phyloP scores from a whole-genome alignment of 2,797 vertebrate species.

The Morelia viridis region DNA sequence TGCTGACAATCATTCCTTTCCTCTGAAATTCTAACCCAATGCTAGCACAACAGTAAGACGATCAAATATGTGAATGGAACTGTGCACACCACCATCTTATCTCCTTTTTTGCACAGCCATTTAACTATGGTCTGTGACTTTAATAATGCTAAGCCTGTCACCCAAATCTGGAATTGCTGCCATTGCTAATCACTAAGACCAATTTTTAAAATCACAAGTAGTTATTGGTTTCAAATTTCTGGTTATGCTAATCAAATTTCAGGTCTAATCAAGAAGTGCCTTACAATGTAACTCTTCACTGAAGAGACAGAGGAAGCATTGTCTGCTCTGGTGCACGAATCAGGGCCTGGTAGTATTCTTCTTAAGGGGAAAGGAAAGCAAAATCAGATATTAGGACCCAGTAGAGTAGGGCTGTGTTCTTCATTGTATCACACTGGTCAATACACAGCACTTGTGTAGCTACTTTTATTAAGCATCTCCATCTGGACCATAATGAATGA shows the following conservation, averaged over 20 bases:
- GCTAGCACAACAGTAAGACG: too few species aligned
- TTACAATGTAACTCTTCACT: not conserved
- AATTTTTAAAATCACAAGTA: too few species aligned
- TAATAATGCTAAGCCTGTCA: too few species aligned
- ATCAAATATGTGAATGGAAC: too few species aligned
- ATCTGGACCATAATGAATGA: not conserved
- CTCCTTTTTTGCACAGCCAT: too few species aligned
- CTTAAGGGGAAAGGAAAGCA: not conserved
- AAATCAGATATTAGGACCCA: not conserved
- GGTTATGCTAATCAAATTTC: too few species aligned
- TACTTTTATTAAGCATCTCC: not conserved
- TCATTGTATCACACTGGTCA: not conserved
- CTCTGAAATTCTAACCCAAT: not conserved
- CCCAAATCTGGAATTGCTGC: too few species aligned
- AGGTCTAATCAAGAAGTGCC: not conserved
- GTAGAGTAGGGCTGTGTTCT: not conserved
- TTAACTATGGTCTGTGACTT: too few species aligned
- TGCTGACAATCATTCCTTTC: not conserved
- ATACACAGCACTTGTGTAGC: not conserved
- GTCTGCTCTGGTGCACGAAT: not conserved
- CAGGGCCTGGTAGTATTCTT: not conserved
- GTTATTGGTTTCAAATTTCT: too few species aligned
- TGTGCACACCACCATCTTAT: too few species aligned
- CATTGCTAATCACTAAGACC: too few species aligned
- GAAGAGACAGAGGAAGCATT: not conserved